Evolutionary conservation across 2,113 vertebrate genomes (phyloP).

Genomic region (Rhynchopsitta pachyrhyncha): DNA sequence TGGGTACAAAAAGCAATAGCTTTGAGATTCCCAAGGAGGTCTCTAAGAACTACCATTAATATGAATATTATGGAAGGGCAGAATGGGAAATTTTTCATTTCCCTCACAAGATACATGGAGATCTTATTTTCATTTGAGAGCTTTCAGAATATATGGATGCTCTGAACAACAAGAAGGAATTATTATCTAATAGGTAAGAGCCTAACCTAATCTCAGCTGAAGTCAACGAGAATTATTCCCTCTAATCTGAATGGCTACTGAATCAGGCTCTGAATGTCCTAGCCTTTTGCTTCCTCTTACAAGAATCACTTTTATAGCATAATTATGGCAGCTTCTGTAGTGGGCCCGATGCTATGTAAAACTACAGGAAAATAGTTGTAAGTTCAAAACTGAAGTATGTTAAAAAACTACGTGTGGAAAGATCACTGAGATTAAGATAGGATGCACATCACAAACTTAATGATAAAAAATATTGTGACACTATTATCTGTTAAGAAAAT

Average conservation of each 20-base stretch:
- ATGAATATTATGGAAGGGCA: neutral
- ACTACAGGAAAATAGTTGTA: neutral
- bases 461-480: neutral
- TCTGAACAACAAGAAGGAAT: neutral
- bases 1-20: neutral
- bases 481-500: neutral
- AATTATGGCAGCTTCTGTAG: neutral
- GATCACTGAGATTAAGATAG: neutral
- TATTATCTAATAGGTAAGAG: neutral
- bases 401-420: neutral
- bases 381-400: neutral
- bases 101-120: neutral
- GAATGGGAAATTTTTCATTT: neutral
- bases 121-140: neutral
- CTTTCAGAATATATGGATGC: neutral
- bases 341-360: neutral
- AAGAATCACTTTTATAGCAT: neutral
- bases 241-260: neutral
- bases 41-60: neutral
- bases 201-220: neutral
- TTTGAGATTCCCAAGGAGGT: neutral
- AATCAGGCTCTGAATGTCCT: neutral
- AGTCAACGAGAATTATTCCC: neutral
- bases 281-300: neutral
- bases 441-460: neutral